phyloP scores from a whole-genome alignment of 2,888 invertebrate genomes.

The Torymus auratus region DNA sequence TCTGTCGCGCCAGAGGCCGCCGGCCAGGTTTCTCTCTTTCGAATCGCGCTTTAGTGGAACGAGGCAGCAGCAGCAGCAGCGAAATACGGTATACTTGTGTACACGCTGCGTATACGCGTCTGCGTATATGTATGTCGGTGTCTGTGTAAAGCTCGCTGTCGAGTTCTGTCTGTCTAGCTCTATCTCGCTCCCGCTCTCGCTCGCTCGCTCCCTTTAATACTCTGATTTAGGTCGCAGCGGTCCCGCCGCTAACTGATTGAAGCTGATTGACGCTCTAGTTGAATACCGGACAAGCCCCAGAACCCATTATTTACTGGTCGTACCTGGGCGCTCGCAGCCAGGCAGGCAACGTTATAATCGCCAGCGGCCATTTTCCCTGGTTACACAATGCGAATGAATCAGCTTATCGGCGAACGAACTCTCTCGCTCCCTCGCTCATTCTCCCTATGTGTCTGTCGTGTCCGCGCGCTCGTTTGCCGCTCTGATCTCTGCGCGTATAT shows the following conservation, averaged over 20 bases:
- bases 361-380: slow-evolving; percentile 67
- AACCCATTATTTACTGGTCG: slow-evolving; percentile 73
- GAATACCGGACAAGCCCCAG: slow-evolving; percentile 71
- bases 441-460: neutral
- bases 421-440: neutral
- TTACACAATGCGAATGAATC: slow-evolving; percentile 65
- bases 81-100: neutral
- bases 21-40: neutral
- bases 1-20: neutral
- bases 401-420: slow-evolving; percentile 63
- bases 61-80: too few species aligned
- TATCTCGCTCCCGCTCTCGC: slow-evolving; percentile 56
- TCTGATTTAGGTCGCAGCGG: slow-evolving; percentile 71
- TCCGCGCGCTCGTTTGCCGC: too few species aligned
- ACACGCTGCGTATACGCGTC: neutral
- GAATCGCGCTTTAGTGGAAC: neutral
- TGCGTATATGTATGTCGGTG: neutral
- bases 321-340: slow-evolving; percentile 60
- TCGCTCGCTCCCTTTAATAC: slow-evolving; percentile 59
- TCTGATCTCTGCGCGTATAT: too few species aligned
- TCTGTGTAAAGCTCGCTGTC: slow-evolving; percentile 15
- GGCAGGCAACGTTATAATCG: slow-evolving; percentile 70
- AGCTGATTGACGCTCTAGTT: slow-evolving; percentile 74
- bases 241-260: slow-evolving; percentile 73
- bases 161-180: slow-evolving; percentile 34